A percentile compares a stretch with the other conserved stretches of the same genome.
Conservation (phyloP, 2,113 vertebrate genomes). For the Microcebus murinus region DNA sequence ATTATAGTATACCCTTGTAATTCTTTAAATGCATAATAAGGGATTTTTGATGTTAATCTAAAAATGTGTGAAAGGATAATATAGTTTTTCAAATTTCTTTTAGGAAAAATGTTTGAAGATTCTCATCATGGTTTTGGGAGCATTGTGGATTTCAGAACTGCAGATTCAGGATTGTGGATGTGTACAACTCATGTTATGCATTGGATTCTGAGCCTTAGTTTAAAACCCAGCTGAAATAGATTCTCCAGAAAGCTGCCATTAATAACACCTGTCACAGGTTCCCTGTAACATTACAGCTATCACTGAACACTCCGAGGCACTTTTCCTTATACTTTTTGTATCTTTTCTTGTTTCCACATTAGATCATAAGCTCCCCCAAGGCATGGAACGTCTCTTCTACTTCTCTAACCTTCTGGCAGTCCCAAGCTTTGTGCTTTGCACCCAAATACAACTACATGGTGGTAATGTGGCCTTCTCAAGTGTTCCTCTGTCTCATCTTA, state of each 20-base stretch:
- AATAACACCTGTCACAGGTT: background rate
- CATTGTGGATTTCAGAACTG: background rate
- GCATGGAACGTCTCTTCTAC: background rate
- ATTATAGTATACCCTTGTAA: background rate
- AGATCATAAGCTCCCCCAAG: background rate
- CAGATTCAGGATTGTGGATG: background rate
- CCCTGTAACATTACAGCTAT: rapidly evolving
- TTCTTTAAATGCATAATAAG: slow-evolving; percentile 25
- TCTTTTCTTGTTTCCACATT: background rate
- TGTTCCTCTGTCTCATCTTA: background rate
- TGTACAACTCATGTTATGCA: background rate
- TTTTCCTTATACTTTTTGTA: background rate
- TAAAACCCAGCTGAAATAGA: background rate
- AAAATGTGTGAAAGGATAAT: background rate
- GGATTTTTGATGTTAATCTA: background rate
- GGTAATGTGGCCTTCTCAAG: background rate
- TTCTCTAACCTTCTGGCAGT: background rate
- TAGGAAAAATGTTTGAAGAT: background rate
- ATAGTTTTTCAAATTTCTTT: background rate
- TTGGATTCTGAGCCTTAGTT: background rate
- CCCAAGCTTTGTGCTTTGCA: background rate
- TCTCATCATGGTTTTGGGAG: too few relatives aligned
- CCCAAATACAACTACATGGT: background rate
- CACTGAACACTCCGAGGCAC: background rate
- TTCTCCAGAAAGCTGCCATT: background rate